Evolutionary conservation across 2,797 vertebrate genomes (phyloP).

Genomic region (Myotis findleyi): DNA sequence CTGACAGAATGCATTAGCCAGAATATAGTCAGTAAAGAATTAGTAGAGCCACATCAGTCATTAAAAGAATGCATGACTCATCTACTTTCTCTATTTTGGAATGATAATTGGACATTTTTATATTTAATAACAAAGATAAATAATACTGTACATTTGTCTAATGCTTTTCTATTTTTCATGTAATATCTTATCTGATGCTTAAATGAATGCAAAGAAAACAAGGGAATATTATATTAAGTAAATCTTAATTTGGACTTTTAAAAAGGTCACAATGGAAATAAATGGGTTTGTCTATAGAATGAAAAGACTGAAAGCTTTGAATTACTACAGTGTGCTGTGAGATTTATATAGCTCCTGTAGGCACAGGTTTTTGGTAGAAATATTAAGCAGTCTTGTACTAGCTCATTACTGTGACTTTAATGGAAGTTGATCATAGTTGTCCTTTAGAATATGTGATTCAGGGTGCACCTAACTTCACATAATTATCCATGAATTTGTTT

Average conservation of each 20-base stretch:
- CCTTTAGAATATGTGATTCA: neutral
- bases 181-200: neutral
- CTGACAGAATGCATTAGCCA: neutral
- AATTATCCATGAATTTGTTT: constrained; percentile 21
- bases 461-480: neutral
- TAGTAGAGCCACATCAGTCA: neutral
- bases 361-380: neutral
- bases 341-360: neutral
- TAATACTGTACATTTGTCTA: constrained; percentile 13
- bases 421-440: neutral
- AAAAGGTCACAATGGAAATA: constrained; percentile 8
- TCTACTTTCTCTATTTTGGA: constrained; percentile 10
- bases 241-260: neutral
- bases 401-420: neutral
- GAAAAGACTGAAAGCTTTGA: neutral
- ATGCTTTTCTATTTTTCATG: constrained; percentile 9
- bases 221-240: neutral
- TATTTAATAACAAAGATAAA: constrained; percentile 46
- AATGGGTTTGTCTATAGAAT: neutral
- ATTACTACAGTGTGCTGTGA: neutral
- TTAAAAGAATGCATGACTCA: neutral
- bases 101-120: constrained; percentile 11
- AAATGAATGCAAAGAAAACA: constrained; percentile 21
- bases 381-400: neutral
- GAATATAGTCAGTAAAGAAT: neutral